Evolutionary conservation across 2,113 vertebrate genomes (phyloP), one percentile per base, ranked within the genome.

Genomic region (Danionella cerebrum): DNA sequence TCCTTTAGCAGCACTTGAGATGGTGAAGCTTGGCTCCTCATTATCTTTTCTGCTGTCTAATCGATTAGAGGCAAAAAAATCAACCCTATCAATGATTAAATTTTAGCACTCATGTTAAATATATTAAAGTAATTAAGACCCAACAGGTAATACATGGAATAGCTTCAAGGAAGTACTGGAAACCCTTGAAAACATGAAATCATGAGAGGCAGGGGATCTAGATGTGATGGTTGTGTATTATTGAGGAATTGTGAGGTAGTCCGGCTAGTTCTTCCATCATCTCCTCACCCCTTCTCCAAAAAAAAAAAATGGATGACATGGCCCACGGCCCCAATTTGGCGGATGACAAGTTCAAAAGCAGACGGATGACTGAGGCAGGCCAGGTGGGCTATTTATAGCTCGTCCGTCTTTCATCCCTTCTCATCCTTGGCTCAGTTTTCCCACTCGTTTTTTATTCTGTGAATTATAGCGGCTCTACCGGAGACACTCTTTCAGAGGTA

Each of bases 291-390:
- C 36, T 33, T 51, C 38, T 63, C 65, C 41, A 68, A 31, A 69
- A 69, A 71, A n/a, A n/a, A n/a, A 52, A 65, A 69, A 76, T 72
- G 52, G 65, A 76, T 76, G 58, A 66, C 11, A n/a, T 25, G 50
- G 58, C 69, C 70, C 13, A 12, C 4, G 65, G 74, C 69, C 60
- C 65, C 69, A 76, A 72, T 76, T 76, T 76, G 68, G 69, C 18
- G 53, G 60, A 76, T 76, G 74, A 76, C 74, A 76, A 72, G 74
- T 76, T 72, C 58, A 76, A 76, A 76, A 72, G 52, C 69, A 76
- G 74, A 76, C 59, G 35, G 58, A 76, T 72, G 69, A 76, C 58
- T 58, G 58, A 69, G 60, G 65, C 44, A 27, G 29, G 21, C 10
- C 42, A 48, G 65, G 53, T 39, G 12, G 21, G 35, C 73, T 76